Conservation (phyloP, 1,140 invertebrate species). For the Drosophila insularis region DNA sequence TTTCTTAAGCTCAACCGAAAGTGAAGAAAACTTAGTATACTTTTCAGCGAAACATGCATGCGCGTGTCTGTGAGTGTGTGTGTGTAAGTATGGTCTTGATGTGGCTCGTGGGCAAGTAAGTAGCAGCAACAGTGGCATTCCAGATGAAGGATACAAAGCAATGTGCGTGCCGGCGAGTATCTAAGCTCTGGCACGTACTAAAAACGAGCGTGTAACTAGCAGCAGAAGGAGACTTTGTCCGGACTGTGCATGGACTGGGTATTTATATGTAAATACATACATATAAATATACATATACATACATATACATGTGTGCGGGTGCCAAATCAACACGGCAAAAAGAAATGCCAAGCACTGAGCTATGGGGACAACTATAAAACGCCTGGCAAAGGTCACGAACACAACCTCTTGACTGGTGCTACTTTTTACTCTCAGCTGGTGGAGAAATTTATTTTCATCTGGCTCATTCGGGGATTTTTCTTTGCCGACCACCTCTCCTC, state of each 20-base stretch:
- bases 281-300: background rate
- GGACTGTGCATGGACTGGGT: slow-evolving; percentile 4
- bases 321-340: slow-evolving; percentile 70
- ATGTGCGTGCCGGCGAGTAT: slow-evolving; percentile 53
- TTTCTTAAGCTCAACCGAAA: slow-evolving; percentile 11
- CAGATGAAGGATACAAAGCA: slow-evolving; percentile 27
- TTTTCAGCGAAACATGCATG: slow-evolving; percentile 44
- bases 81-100: background rate
- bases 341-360: slow-evolving; percentile 63
- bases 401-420: slow-evolving; percentile 72
- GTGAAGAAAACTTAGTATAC: slow-evolving; percentile 39
- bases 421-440: slow-evolving; percentile 22
- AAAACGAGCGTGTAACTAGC: slow-evolving; percentile 51
- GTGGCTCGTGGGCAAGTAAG: slow-evolving; percentile 7
- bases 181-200: slow-evolving; percentile 55
- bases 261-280: background rate
- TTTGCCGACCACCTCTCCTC: slow-evolving; percentile 17
- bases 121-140: slow-evolving; percentile 9
- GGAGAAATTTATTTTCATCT: slow-evolving; percentile 62
- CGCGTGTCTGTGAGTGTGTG: background rate
- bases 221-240: slow-evolving; percentile 18
- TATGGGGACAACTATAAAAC: slow-evolving; percentile 70
- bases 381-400: slow-evolving; percentile 76
- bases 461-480: slow-evolving; percentile 29
- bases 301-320: slow-evolving; percentile 23